phyloP scores from a whole-genome alignment of 2,888 invertebrate genomes.

The Subacronicta megacephala region DNA sequence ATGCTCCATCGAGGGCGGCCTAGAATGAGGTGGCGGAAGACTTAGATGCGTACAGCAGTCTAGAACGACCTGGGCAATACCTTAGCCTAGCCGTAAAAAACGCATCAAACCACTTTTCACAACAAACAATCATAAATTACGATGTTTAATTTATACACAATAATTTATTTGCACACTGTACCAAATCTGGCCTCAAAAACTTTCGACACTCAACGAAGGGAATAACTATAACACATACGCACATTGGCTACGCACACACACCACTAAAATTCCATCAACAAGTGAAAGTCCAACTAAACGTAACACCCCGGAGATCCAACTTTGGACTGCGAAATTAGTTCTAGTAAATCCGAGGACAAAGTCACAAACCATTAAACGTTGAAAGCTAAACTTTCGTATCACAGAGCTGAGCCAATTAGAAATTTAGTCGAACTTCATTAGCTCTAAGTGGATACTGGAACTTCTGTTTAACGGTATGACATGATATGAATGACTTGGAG shows the following conservation, averaged over 20 bases:
- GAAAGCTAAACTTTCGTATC: constrained; percentile 70
- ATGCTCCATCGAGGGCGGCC: too few species aligned
- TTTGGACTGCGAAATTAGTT: constrained; percentile 65
- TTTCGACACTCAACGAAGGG: constrained; percentile 31
- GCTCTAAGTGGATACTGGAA: constrained; percentile 54
- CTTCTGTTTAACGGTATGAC: constrained; percentile 43
- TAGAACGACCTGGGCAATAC: too few species aligned
- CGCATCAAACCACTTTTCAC: too few species aligned
- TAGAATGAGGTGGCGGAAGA: too few species aligned
- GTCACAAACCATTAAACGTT: constrained; percentile 72
- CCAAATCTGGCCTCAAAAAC: constrained; percentile 21
- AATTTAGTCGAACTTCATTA: constrained; percentile 68
- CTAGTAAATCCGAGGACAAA: constrained; percentile 69
- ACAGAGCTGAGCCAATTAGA: constrained; percentile 69
- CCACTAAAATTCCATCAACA: constrained; percentile 50
- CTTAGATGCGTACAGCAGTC: too few species aligned
- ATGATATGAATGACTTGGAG: constrained; percentile 43
- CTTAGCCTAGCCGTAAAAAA: too few species aligned
- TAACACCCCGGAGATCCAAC: constrained; percentile 60
- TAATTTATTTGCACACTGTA: neutral
- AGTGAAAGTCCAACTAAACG: constrained; percentile 57
- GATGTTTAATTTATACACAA: neutral
- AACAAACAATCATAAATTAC: too few species aligned
- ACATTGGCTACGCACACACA: constrained; percentile 9
- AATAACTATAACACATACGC: constrained; percentile 8